phyloP scores from a whole-genome alignment of 2,888 invertebrate species.

The Nemotelus pantherinus region DNA sequence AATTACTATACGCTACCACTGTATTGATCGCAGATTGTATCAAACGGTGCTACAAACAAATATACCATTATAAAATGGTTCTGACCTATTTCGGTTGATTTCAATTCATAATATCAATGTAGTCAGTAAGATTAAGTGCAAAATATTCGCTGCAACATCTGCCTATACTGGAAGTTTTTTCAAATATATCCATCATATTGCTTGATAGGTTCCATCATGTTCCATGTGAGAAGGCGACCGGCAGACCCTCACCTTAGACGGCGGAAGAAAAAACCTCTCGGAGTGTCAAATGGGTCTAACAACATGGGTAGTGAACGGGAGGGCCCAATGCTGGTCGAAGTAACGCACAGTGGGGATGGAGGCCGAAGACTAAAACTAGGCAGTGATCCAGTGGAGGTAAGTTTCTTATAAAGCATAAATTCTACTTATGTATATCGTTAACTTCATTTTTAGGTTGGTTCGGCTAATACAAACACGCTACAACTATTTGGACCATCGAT shows the following conservation, averaged over 20 bases:
- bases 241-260: slow-evolving; percentile 90
- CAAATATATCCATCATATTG: slow-evolving; percentile 5
- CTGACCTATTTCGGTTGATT: too few relatives aligned
- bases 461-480: slow-evolving; percentile 80
- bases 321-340: slow-evolving; percentile 76
- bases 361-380: slow-evolving; percentile 72
- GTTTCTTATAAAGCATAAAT: neutral
- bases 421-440: neutral
- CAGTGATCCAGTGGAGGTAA: slow-evolving; percentile 74
- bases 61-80: too few relatives aligned
- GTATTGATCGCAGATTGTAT: too few relatives aligned
- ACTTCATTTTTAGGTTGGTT: slow-evolving; percentile 69
- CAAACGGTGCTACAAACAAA: too few relatives aligned
- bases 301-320: slow-evolving; percentile 69
- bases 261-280: slow-evolving; percentile 81
- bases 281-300: slow-evolving; percentile 66
- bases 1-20: too few relatives aligned
- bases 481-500: slow-evolving; percentile 91
- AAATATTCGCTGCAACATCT: neutral
- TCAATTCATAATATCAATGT: too few relatives aligned
- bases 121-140: too few relatives aligned
- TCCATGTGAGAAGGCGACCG: slow-evolving; percentile 93
- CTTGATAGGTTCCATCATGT: slow-evolving; percentile 90
- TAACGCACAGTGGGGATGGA: slow-evolving; percentile 68
- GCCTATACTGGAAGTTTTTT: neutral